phyloP scores from a whole-genome alignment of 2,113 vertebrate genomes.

The Phalacrocorax pelagicus region DNA sequence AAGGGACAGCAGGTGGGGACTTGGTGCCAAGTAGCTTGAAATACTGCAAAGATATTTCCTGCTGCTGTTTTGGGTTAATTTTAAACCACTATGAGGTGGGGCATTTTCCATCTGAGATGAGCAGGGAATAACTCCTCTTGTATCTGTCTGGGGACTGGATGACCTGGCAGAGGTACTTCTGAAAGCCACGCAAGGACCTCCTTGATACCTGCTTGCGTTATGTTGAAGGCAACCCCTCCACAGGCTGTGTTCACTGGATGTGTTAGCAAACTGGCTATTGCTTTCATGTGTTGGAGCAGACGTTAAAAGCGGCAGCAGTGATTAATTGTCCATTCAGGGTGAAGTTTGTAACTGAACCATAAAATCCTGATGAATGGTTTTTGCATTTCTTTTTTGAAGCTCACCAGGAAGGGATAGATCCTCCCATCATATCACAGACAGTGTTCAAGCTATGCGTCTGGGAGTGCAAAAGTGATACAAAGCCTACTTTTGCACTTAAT shows the following conservation, averaged over 20 bases:
- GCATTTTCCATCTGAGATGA: not conserved
- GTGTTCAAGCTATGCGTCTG: fast-evolving
- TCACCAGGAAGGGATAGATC: not conserved
- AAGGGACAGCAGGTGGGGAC: not conserved
- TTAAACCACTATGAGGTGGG: not conserved
- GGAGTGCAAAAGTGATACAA: not conserved
- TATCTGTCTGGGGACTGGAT: not conserved
- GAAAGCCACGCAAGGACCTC: not conserved
- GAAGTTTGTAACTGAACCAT: not conserved
- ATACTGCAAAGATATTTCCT: not conserved
- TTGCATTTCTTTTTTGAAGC: not conserved
- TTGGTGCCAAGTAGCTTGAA: not conserved
- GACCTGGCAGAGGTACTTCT: not conserved
- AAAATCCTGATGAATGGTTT: not conserved
- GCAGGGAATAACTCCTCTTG: not conserved
- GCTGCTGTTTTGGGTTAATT: conserved; percentile 35
- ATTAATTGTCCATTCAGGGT: not conserved
- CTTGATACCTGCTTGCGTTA: not conserved
- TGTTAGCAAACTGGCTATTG: not conserved
- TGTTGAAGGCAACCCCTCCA: not conserved
- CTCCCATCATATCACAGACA: not conserved
- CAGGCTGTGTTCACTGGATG: fast-evolving
- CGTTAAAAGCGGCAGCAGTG: not conserved
- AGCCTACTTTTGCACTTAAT: not conserved
- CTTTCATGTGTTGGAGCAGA: not conserved